phyloP scores from a whole-genome alignment of 1,140 invertebrate species.

The Drosophila subobscura region DNA sequence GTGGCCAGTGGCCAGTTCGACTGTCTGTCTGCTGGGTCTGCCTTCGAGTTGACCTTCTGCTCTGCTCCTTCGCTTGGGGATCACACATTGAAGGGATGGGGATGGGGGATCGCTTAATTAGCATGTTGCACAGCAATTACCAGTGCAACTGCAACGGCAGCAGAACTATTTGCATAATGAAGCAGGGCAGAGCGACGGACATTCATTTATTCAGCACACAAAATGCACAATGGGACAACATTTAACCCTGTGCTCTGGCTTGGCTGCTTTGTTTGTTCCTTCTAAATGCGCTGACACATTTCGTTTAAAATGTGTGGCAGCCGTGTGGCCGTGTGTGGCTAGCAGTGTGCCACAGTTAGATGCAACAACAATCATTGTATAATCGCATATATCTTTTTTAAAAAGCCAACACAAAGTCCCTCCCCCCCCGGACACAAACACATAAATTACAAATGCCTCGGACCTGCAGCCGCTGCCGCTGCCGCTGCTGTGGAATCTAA shows the following conservation, averaged over 20 bases:
- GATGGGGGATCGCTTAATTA: constrained; percentile 62
- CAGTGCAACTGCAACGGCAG: constrained; percentile 47
- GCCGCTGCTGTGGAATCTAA: constrained; percentile 54
- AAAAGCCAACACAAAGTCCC: constrained; percentile 43
- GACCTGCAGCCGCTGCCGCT: constrained; percentile 42
- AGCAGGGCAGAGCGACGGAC: constrained; percentile 21
- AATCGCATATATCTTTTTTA: constrained; percentile 64
- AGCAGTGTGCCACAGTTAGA: constrained; percentile 32
- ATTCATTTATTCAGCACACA: constrained; percentile 22
- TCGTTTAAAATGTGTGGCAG: constrained; percentile 40
- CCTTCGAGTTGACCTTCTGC: constrained; percentile 37
- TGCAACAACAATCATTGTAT: constrained; percentile 39
- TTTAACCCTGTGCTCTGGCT: constrained; percentile 7
- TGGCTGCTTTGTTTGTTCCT: background rate
- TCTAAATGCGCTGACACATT: constrained; percentile 53
- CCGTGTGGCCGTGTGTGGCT: constrained; percentile 28
- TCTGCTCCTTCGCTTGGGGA: too few species aligned
- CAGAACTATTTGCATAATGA: constrained; percentile 62
- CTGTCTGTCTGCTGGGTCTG: constrained; percentile 9
- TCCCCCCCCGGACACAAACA: constrained; percentile 7
- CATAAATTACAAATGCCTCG: constrained; percentile 66
- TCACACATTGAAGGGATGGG: constrained; percentile 2
- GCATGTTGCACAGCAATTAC: constrained; percentile 60
- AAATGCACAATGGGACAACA: constrained; percentile 34
- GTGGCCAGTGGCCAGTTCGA: background rate